Evolutionary conservation across 2,113 vertebrate genomes (phyloP), one percentile per base, ranked within the genome.

Genomic region (Formicarius rufipectus): DNA sequence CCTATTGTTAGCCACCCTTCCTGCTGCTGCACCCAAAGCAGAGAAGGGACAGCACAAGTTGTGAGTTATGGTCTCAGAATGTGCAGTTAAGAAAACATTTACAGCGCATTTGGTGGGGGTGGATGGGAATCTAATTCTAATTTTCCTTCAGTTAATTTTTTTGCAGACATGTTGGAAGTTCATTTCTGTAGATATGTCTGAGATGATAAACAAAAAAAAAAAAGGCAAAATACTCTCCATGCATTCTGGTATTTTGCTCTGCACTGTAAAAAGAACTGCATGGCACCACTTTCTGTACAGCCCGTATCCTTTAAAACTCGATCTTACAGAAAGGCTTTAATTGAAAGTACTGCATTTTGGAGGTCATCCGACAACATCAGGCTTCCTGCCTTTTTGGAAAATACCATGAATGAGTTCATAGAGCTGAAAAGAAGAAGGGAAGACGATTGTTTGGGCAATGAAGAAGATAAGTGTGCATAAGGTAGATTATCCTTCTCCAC

Each of bases 401-500:
- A 95, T 6, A 30, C 39, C 21, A 68, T 0, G 39, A 55, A 73
- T 4, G 23, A 58, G 62, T 94, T 91, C 47, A 68, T 0, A 87
- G 90, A 87, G 59, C 81, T 47, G 56, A 72, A 76, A 56, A 89
- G 69, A 76, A 89, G 93, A 72, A 68, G 53, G 44, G 64, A 93
- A 91, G 77, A 47, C 4, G 37, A 94, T n/a, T 55, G 79, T 22
- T 27, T 13, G n/a, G 68, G 92, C 63, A 69, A 55, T 28, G 72
- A 63, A 63, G 93, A 73, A 89, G 95, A 87, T 52, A 91, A 87
- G 93, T 52, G 56, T 71, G 52, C n/a, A 33, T 81, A 96, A 87
- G 81, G 93, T n/a, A 95, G 89, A 95, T 93, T 95, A 92, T 93
- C 90, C 33, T 87, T 89, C 82, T 72, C 49, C 67, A 14, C 18